These are phyloP conservation scores for Leptopilina drosophilae DNA, from an alignment of 2,888 invertebrate species.

Conservation along the genomic window DNA sequence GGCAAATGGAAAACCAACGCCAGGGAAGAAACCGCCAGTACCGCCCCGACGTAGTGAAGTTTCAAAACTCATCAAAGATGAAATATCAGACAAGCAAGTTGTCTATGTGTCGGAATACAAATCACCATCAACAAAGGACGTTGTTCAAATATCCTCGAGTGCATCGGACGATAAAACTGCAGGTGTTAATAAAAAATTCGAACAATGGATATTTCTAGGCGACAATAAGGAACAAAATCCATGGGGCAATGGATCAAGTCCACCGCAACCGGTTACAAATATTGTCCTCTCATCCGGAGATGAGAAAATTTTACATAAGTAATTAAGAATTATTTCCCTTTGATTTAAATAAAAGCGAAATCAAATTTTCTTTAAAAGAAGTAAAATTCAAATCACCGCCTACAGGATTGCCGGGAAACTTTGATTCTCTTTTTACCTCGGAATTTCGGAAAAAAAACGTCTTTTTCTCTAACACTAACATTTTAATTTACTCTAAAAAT, in stretches of 20 bases:
- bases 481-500: too few species aligned
- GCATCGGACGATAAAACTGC: conserved; percentile 41
- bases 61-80: conserved; percentile 68
- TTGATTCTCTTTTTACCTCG: too few species aligned
- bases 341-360: neutral
- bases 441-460: too few species aligned
- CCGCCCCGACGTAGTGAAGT: conserved; percentile 77
- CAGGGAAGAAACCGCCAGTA: conserved; percentile 76
- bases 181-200: conserved; percentile 66
- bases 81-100: conserved; percentile 67
- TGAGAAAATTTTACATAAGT: conserved; percentile 53
- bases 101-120: conserved; percentile 74
- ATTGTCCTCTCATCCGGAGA: conserved; percentile 68
- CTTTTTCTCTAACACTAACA: too few species aligned
- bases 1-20: conserved; percentile 69
- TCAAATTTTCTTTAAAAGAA: too few species aligned
- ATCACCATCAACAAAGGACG: conserved; percentile 57
- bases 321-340: neutral
- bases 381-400: too few species aligned
- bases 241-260: conserved; percentile 68
- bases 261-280: conserved; percentile 70
- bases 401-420: too few species aligned
- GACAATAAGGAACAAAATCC: conserved; percentile 69
- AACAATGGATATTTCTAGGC: conserved; percentile 74
- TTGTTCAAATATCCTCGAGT: conserved; percentile 50